Conservation (phyloP, 1,140 invertebrate species). For the Scaptomyza montana region DNA sequence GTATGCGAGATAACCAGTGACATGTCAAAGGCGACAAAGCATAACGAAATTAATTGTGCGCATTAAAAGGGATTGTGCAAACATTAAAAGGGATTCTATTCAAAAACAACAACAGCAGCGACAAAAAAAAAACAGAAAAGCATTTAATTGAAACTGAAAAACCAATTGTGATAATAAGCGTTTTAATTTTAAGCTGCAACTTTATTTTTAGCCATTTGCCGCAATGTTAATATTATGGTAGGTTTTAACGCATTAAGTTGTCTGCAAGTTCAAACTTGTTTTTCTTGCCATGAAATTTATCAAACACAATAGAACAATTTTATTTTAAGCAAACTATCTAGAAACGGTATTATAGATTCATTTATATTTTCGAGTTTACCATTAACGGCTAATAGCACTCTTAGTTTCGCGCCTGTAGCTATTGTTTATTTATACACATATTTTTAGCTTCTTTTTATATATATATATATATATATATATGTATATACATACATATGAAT, state of each 20-base stretch:
- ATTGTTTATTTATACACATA: slow-evolving; percentile 54
- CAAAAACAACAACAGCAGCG: slow-evolving; percentile 9
- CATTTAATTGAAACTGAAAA: slow-evolving; percentile 57
- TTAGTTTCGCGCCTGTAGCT: slow-evolving; percentile 17
- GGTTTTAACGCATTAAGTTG: slow-evolving; percentile 7
- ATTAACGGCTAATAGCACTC: neutral
- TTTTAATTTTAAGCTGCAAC: slow-evolving; percentile 48
- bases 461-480: neutral
- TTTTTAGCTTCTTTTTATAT: slow-evolving; percentile 29
- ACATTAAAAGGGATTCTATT: slow-evolving; percentile 68
- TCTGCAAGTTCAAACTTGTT: neutral
- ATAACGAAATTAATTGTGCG: slow-evolving; percentile 76
- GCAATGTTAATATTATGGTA: neutral
- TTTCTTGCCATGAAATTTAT: neutral
- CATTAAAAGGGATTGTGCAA: slow-evolving; percentile 68
- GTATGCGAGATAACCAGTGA: slow-evolving; percentile 26
- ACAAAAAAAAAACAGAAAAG: slow-evolving; percentile 14
- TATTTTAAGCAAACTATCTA: too few species aligned
- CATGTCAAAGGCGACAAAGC: slow-evolving; percentile 73
- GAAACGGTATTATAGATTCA: too few species aligned
- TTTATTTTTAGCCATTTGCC: neutral
- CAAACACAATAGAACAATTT: neutral
- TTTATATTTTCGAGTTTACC: too few species aligned
- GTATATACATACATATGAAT: slow-evolving; percentile 5
- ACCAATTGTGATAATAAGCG: slow-evolving; percentile 67